Evolutionary conservation across 2,888 invertebrate species (phyloP), one percentile per base, ranked within the genome.

Genomic region (Crepidodera aurea): DNA sequence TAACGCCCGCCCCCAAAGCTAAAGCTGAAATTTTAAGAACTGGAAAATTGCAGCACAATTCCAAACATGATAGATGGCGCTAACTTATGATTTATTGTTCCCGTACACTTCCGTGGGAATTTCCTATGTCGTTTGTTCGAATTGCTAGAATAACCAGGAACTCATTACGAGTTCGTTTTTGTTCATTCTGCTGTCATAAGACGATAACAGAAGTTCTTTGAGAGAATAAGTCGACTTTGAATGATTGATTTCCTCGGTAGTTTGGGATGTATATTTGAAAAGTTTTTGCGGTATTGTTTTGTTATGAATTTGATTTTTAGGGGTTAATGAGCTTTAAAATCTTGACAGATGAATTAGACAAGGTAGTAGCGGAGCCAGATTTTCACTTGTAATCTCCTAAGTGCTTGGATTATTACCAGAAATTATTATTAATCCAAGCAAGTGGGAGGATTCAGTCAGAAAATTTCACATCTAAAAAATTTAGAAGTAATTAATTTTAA

Each of bases 21-120:
- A 44, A 15, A 7, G 32, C 32, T 12, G 8, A 50, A 50, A 50
- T 16, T 50, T 50, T 44, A 16, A 50, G 13, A 39, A 32, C 25
- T 10, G 25, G 53, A 53, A 53, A 53, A 39, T 53, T 39, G 53
- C 53, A 25, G 39, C 53, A 40, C 25, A 27, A 22, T 34, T 53
- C 39, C 18, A n/a, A 2, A 16, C 16, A 15, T 53, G 37, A 53
- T 53, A 53, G 53, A 53, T 39, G 53, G 53, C 53, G 39, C 15
- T 32, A 34, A 39, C 53, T 53, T 53, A 53, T 53, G 37, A 53
- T 53, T 39, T 53, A 53, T 53, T 53, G 39, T 39, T 51, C 51
- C 12, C 19, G 12, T n/a, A 13, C 37, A 37, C 51, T 53, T 39
- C 39, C 39, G 25, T 15, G 15, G 15, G 37, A 39, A 39, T 40